Base-by-base conservation (phyloP, 2,797 vertebrate genomes). In the Brotula barbata region DNA sequence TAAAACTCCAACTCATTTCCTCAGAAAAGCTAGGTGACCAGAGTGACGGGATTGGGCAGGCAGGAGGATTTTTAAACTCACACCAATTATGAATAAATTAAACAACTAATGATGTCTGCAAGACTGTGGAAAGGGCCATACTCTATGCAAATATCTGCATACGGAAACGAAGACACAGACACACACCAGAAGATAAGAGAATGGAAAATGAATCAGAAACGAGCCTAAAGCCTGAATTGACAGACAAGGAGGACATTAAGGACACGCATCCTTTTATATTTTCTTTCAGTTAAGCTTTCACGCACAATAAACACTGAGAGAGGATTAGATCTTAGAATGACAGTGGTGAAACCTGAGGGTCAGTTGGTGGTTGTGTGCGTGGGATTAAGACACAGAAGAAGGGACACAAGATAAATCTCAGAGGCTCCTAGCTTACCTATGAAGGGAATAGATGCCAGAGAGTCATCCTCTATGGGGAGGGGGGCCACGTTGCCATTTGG, bases 381-480 rank as follows among this genome's bases (percentile, higher is more conserved):
- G 39, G 20, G 44, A 33, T 58, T 41, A 40, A 50, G 28, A 46
- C 6, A 43, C 8, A 23, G 20, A 36, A 53, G 45, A 33, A 48
- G 20, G 37, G 45, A 48, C 11, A 28, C 22, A 2, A 19, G 37
- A 25, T 2, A 43, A 31, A 6, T n/a, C 45, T 56, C 36, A 14
- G 15, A 21, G 41, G 46, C 28, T 37, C 0, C n/a, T 51, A 16
- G 3, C 95, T 93, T 90, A 98, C 97, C 97, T 49, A 99, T 99
- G 84, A 95, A 99, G 33, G 97, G 97, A 67, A 98, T 99, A 70
- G 95, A 97, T 0, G 96, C 96, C 87, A 99, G 83, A 0, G 95
- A 97, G 78, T 98, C 96, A 16, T 97, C 94, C 1, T 96, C 92
- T 13, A 92, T 74, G 0, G 91, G 87, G 60, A 96, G 76, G 0